A percentile compares a stretch with the other conserved stretches of the same genome.
phyloP scores from a whole-genome alignment of 2,113 vertebrate species.

The Notiomystis cincta region DNA sequence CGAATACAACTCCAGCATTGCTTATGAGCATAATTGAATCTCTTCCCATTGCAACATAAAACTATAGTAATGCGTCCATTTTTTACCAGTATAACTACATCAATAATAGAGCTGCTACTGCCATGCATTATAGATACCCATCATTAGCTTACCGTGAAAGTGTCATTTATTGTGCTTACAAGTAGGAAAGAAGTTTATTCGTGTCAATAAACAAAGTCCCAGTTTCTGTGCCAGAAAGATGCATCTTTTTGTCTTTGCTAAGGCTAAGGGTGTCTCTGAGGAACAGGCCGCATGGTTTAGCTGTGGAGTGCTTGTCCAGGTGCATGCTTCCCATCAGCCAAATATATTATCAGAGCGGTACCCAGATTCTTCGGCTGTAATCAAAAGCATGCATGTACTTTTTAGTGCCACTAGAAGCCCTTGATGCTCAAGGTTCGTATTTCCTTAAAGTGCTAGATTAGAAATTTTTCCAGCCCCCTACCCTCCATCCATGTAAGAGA shows the following conservation, averaged over 20 bases:
- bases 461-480: background rate
- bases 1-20: background rate
- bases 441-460: background rate
- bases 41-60: background rate
- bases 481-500: background rate
- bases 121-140: background rate
- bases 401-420: background rate
- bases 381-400: background rate
- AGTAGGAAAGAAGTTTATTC: background rate
- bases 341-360: background rate
- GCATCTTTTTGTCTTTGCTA: background rate
- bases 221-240: background rate
- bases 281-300: background rate
- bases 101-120: background rate
- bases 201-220: background rate
- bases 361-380: background rate
- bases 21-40: background rate
- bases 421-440: background rate
- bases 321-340: background rate
- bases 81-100: background rate
- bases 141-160: background rate
- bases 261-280: background rate
- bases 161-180: background rate
- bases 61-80: background rate
- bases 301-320: background rate